A percentile compares a stretch with the other conserved stretches of the same genome.
Evolutionary conservation across 2,797 vertebrate genomes (phyloP).

Genomic region (Semotilus atromaculatus): DNA sequence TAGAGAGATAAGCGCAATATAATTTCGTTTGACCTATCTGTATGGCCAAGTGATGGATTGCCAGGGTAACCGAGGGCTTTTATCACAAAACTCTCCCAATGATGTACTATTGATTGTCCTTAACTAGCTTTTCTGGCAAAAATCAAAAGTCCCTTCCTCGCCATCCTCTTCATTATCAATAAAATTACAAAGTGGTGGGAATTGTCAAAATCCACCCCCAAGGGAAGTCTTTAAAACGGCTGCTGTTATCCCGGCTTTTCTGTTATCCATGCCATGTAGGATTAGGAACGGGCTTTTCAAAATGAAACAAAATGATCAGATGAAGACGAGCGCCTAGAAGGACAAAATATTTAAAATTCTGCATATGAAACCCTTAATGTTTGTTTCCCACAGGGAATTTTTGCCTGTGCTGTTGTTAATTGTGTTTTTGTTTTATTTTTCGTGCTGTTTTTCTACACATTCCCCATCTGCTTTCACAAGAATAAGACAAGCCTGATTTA

Average conservation of each 20-base stretch:
- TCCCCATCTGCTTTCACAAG: constrained; percentile 31
- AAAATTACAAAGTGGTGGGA: constrained; percentile 57
- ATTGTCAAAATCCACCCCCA: constrained; percentile 56
- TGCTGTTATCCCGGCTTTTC: constrained; percentile 43
- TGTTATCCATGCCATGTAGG: constrained; percentile 48
- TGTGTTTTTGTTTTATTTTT: constrained; percentile 37
- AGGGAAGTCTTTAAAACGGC: constrained; percentile 38
- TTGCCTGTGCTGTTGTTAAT: constrained; percentile 17
- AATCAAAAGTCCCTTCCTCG: constrained; percentile 82
- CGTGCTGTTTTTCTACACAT: constrained; percentile 14
- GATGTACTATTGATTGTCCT: constrained; percentile 97
- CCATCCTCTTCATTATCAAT: constrained; percentile 58
- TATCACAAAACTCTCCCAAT: constrained; percentile 93
- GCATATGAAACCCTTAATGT: constrained; percentile 21
- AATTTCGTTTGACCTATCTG: constrained; percentile 98
- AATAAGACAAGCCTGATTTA: neutral
- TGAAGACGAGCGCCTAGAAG: constrained; percentile 25
- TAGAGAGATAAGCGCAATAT: constrained; percentile 97
- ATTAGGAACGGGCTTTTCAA: constrained; percentile 34
- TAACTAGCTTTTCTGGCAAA: constrained; percentile 88
- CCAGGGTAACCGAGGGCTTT: constrained; percentile 89
- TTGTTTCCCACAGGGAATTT: constrained; percentile 16
- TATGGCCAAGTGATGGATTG: constrained; percentile 99
- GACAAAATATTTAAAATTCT: constrained; percentile 38
- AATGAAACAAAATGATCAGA: constrained; percentile 41